phyloP scores from a whole-genome alignment of 2,797 vertebrate species.

The Fistularia commersonii region DNA sequence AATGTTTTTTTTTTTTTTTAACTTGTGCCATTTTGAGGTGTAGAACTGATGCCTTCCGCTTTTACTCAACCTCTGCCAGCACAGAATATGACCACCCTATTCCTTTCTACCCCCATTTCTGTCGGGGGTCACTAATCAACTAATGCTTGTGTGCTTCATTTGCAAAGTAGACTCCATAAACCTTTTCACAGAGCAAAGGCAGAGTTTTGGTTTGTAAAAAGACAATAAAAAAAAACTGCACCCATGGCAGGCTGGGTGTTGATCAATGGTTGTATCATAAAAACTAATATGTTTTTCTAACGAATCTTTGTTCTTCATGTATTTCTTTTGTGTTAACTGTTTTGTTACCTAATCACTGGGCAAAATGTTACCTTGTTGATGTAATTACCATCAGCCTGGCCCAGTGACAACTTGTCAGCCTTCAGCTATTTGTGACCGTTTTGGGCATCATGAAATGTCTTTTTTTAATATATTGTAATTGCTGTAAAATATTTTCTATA shows the following conservation, averaged over 20 bases:
- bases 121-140: slow-evolving; percentile 42
- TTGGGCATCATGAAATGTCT: slow-evolving; percentile 66
- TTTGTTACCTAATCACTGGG: background rate
- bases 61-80: slow-evolving; percentile 14
- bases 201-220: slow-evolving; percentile 1
- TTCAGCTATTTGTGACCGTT: slow-evolving; percentile 50
- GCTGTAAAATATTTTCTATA: slow-evolving; percentile 64
- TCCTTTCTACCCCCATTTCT: slow-evolving; percentile 58
- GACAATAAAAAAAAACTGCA: background rate
- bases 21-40: slow-evolving; percentile 37
- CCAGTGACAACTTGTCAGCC: slow-evolving; percentile 35
- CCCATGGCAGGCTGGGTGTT: slow-evolving; percentile 3
- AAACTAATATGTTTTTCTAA: slow-evolving; percentile 24
- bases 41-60: slow-evolving; percentile 28
- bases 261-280: slow-evolving; percentile 28
- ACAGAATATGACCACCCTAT: slow-evolving; percentile 12
- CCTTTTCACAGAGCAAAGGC: slow-evolving; percentile 4
- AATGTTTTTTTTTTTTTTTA: slow-evolving; percentile 7
- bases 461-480: slow-evolving; percentile 42
- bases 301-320: slow-evolving; percentile 1
- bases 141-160: slow-evolving; percentile 11
- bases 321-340: slow-evolving; percentile 15
- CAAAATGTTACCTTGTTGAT: slow-evolving; percentile 1
- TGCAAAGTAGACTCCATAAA: background rate
- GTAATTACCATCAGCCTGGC: slow-evolving; percentile 33